Percentiles rank a stretch among this genome's conserved stretches.
Conservation (phyloP, 2,113 vertebrate genomes). For the Phainopepla nitens region DNA sequence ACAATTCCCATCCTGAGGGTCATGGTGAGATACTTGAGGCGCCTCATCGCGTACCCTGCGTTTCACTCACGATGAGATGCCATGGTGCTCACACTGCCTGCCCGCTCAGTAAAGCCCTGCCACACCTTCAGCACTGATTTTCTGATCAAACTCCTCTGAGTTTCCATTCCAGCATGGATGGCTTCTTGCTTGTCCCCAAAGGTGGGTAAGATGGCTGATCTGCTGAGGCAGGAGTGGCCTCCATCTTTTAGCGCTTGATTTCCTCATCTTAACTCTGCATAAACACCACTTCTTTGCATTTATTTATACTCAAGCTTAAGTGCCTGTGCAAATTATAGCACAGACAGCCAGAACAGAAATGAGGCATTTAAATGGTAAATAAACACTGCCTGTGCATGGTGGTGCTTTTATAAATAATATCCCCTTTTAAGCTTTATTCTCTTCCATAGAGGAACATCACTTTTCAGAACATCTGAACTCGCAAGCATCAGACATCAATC, state of each 20-base stretch:
- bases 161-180: neutral
- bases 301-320: constrained; percentile 61
- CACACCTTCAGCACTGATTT: neutral
- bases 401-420: constrained; percentile 60
- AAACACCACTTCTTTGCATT: constrained; percentile 42
- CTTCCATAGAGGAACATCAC: neutral
- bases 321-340: constrained; percentile 70
- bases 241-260: constrained; percentile 1
- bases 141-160: neutral
- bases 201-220: neutral
- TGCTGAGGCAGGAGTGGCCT: neutral
- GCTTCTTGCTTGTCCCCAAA: neutral
- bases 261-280: constrained; percentile 33
- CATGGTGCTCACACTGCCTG: accelerated
- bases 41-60: accelerated
- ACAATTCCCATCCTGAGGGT: neutral
- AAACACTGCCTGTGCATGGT: constrained; percentile 41
- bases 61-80: neutral
- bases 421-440: constrained; percentile 50
- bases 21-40: neutral
- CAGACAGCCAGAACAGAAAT: constrained; percentile 64
- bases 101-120: neutral
- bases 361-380: constrained; percentile 71
- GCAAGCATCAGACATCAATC: constrained; percentile 12
- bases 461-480: constrained; percentile 51